Percentiles rank a stretch among this genome's conserved stretches.
These are phyloP conservation scores for Palythoa grandis DNA, from an alignment of 92 coral and sea anemone genomes.

Conservation along the genomic window DNA sequence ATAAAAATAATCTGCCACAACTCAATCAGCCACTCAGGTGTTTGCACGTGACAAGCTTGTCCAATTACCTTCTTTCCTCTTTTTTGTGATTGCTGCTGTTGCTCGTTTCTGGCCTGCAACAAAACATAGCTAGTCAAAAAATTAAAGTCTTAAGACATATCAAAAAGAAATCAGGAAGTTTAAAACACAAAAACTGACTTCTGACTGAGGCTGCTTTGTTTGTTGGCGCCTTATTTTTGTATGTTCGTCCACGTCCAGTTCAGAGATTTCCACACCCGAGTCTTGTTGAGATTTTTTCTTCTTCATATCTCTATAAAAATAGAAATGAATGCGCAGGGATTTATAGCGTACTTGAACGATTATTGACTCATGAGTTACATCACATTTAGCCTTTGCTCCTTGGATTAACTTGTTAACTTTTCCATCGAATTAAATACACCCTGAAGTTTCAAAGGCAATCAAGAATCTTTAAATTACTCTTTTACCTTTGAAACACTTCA, in stretches of 20 bases:
- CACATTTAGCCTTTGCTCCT: neutral
- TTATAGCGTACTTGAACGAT: neutral
- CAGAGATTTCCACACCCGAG: neutral
- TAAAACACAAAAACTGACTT: neutral
- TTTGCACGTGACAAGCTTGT: too few species aligned
- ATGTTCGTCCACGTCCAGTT: slow-evolving; percentile 4
- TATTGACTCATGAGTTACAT: neutral
- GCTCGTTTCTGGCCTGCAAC: slow-evolving; percentile 37
- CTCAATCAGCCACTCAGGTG: too few species aligned
- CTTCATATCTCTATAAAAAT: slow-evolving; percentile 27
- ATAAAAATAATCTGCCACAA: too few species aligned
- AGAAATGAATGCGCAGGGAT: neutral
- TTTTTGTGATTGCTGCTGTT: slow-evolving; percentile 53
- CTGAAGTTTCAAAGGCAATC: too few species aligned
- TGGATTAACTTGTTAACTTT: too few species aligned
- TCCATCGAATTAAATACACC: too few species aligned
- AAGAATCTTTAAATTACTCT: too few species aligned
- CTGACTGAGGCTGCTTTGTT: neutral
- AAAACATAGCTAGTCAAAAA: neutral
- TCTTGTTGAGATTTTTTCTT: slow-evolving; percentile 21
- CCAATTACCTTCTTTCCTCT: slow-evolving; percentile 59
- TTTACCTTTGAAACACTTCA: too few species aligned
- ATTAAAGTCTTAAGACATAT: too few species aligned
- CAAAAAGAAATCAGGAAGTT: neutral
- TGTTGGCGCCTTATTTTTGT: slow-evolving; percentile 9